Evolutionary conservation across 2,888 invertebrate species (phyloP).

Genomic region (Polydrusus pterygomalis): DNA sequence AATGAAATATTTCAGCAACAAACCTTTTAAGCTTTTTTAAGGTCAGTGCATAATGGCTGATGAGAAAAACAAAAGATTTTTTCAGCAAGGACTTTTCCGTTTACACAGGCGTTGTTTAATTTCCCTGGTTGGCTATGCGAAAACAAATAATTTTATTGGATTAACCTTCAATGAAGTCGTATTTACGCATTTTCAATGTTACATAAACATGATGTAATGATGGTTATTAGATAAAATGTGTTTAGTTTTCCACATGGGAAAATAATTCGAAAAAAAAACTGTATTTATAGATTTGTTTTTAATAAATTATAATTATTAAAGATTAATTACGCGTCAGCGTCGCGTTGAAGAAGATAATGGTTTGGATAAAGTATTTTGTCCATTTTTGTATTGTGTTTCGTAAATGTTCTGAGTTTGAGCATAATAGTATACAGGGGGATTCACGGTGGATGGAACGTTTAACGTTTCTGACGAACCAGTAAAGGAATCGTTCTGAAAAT

Average conservation of each 20-base stretch:
- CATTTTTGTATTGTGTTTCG: too few relatives aligned
- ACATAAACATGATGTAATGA: constrained; percentile 47
- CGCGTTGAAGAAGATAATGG: too few relatives aligned
- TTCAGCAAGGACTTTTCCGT: constrained; percentile 12
- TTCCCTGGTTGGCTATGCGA: constrained; percentile 1
- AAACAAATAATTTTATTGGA: constrained; percentile 25
- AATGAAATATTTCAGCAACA: not conserved
- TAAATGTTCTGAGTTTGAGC: too few relatives aligned
- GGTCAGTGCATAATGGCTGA: not conserved
- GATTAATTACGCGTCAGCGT: too few relatives aligned
- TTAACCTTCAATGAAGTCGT: constrained; percentile 40
- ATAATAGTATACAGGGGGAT: too few relatives aligned
- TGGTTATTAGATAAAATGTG: constrained; percentile 39
- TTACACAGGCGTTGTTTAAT: not conserved
- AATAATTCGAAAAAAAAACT: not conserved
- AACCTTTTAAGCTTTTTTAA: not conserved
- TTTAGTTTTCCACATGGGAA: constrained; percentile 39
- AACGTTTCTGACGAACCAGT: too few relatives aligned
- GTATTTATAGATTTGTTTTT: not conserved
- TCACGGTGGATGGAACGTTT: too few relatives aligned
- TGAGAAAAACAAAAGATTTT: not conserved
- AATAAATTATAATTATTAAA: too few relatives aligned
- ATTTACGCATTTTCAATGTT: constrained; percentile 46
- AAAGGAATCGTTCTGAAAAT: too few relatives aligned
- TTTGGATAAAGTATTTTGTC: too few relatives aligned